Conservation (phyloP, 2,797 vertebrate species). For the Hipposideros larvatus region DNA sequence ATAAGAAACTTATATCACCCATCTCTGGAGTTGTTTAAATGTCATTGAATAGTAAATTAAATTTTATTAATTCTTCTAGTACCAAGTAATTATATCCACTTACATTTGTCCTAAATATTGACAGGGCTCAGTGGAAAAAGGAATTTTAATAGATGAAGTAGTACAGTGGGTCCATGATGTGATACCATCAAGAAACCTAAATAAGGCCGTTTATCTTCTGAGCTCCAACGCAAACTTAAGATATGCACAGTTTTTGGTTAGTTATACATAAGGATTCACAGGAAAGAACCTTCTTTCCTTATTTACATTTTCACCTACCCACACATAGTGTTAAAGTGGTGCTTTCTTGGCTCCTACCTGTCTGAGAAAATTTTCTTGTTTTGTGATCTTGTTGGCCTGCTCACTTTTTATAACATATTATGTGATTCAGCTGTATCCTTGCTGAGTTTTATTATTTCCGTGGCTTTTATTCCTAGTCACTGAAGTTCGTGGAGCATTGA, state of each 20-base stretch:
- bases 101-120: background rate
- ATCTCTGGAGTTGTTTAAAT: background rate
- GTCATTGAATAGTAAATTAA: constrained; percentile 39
- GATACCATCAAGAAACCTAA: background rate
- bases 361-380: constrained; percentile 22
- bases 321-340: background rate
- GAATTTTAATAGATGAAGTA: constrained; percentile 42
- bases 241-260: background rate
- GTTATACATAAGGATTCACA: background rate
- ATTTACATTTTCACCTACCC: background rate
- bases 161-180: background rate
- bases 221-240: background rate
- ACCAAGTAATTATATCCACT: background rate
- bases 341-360: background rate
- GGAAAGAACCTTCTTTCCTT: background rate
- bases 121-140: background rate
- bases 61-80: constrained; percentile 27
- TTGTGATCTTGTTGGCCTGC: constrained; percentile 31
- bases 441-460: constrained; percentile 46
- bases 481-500: constrained; percentile 7
- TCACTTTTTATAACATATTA: background rate
- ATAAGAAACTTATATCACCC: background rate
- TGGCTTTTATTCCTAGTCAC: constrained; percentile 28
- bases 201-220: background rate
- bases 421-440: background rate